These are phyloP conservation scores for Cantharis lateralis DNA, from an alignment of 2,888 invertebrate genomes.

Conservation along the genomic window DNA sequence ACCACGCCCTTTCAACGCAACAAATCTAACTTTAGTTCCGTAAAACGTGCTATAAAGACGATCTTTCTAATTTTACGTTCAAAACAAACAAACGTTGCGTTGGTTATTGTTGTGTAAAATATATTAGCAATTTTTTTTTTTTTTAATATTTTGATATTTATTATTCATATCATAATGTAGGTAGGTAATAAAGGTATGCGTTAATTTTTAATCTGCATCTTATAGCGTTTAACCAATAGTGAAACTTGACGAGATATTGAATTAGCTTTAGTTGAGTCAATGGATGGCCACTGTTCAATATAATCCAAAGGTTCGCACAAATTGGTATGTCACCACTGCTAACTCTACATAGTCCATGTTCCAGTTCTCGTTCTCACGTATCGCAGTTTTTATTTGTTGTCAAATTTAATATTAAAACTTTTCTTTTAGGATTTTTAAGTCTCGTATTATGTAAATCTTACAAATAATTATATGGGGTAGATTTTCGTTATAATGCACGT, in stretches of 20 bases:
- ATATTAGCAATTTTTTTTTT: neutral
- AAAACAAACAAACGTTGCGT: neutral
- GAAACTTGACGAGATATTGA: neutral
- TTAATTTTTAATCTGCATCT: neutral
- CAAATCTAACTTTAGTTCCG: conserved; percentile 22
- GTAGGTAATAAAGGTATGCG: neutral
- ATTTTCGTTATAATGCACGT: neutral
- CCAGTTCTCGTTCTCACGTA: neutral
- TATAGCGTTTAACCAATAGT: neutral
- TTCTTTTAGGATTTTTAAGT: neutral
- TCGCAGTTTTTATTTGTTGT: neutral
- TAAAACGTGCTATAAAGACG: conserved; percentile 10
- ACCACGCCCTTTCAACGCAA: conserved; percentile 27
- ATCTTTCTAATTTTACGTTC: conserved; percentile 3
- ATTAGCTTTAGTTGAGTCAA: neutral
- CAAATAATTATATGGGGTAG: neutral
- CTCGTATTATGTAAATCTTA: neutral
- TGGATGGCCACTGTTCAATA: neutral
- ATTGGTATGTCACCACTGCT: neutral
- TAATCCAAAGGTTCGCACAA: neutral
- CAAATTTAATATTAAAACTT: neutral
- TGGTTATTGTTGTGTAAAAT: neutral
- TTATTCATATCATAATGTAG: neutral
- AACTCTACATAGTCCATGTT: neutral
- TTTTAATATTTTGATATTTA: neutral